Base-by-base conservation (phyloP, 2,113 vertebrate genomes). In the Chinchilla lanigera region DNA sequence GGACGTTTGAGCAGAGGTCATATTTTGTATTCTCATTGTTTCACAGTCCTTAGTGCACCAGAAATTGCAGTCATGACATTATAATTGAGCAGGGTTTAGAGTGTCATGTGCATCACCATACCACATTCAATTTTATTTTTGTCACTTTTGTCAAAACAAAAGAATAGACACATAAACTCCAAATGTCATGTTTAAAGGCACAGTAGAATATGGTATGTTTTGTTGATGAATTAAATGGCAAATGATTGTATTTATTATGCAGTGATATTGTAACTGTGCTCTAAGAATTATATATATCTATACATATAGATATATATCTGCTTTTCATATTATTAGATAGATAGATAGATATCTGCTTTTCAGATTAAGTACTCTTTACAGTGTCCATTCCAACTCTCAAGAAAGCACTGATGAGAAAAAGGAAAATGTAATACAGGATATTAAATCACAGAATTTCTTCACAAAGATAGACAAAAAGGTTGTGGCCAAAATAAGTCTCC, bases 91-190 rank as follows among this genome's bases (percentile, higher is more conserved):
- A 58, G 20, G 7, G 24, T 58, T 65, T 50, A 22, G 56, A 50
- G 71, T 65, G 44, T 61, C 91, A 69, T 17, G 2, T 91, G 44
- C 78, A 60, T 9, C 5, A 28, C 33, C 47, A n/a, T 41, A 83
- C n/a, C 61, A 26, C 71, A 44, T 69, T 89, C 94, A 92, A 58
- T 78, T 71, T 87, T 82, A 86, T 17, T 78, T 88, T 65, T 88
- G 81, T 67, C 90, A 19, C 52, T 58, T 28, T 50, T 47, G 47
- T 77, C 14, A 63, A 88, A 77, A 41, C 41, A 78, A 89, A 89
- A 30, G 13, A 71, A 77, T 16, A 38, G 50, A 86, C 93, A 61
- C 80, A 3, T 82, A 0, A 12, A 52, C 41, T 52, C 56, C 19
- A 67, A 61, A 30, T 90, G 89, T 90, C 35, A 63, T 85, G 5